Percentiles rank a stretch among this genome's conserved stretches.
Evolutionary conservation across 2,797 vertebrate genomes (phyloP).

Genomic region (Macropodus opercularis): DNA sequence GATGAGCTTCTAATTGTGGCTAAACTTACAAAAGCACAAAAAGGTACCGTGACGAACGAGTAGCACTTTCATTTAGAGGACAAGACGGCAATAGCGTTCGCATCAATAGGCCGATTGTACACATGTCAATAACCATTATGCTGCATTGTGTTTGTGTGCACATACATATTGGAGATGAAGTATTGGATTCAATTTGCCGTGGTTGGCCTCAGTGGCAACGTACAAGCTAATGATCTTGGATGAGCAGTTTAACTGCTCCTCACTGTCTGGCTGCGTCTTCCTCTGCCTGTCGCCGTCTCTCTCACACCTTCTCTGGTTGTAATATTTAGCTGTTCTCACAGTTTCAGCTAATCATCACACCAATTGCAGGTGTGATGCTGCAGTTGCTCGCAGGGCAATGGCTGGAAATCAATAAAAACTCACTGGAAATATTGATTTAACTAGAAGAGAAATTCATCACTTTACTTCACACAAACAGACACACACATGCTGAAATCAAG

Average conservation of each 20-base stretch:
- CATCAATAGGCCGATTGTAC: slow-evolving; percentile 12
- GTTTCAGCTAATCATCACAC: slow-evolving; percentile 18
- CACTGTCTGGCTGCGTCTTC: too few relatives aligned
- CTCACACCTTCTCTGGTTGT: neutral
- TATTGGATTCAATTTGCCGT: slow-evolving; percentile 39
- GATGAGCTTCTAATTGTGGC: neutral
- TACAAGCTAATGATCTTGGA: slow-evolving; percentile 15
- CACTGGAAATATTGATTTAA: neutral
- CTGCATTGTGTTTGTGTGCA: slow-evolving; percentile 17
- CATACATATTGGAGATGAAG: slow-evolving; percentile 12
- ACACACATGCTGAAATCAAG: neutral
- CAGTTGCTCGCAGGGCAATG: neutral
- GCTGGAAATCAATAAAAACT: slow-evolving; percentile 20
- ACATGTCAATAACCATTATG: slow-evolving; percentile 25
- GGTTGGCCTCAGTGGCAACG: slow-evolving; percentile 6
- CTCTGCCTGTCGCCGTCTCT: neutral
- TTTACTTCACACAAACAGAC: neutral
- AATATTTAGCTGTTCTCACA: slow-evolving; percentile 4
- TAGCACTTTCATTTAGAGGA: too few relatives aligned
- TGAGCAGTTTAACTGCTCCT: neutral
- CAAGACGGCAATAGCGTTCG: neutral
- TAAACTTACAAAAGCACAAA: neutral
- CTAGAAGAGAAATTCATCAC: neutral
- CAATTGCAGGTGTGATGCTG: slow-evolving; percentile 15
- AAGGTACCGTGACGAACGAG: neutral